Evolutionary conservation across 2,113 vertebrate genomes (phyloP).

Genomic region (Larimichthys crocea): DNA sequence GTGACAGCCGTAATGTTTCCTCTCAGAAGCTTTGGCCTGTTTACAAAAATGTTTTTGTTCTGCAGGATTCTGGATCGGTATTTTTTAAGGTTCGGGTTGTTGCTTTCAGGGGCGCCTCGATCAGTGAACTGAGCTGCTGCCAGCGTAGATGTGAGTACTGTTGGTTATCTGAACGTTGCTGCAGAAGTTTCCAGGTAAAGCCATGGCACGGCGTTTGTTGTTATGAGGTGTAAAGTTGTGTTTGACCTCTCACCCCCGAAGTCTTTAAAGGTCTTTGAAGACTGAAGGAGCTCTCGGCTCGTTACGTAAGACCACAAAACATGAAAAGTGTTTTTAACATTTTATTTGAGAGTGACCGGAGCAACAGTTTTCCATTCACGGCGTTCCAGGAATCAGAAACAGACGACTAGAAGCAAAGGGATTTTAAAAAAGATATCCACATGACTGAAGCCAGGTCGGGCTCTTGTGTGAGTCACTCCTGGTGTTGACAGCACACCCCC

Average conservation of each 20-base stretch:
- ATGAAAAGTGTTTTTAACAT: slow-evolving; percentile 22
- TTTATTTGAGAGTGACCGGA: background rate
- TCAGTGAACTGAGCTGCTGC: no score
- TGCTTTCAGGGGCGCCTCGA: no score
- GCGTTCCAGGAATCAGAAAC: background rate
- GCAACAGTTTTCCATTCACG: background rate
- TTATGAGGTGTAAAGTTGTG: background rate
- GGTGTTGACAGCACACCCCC: background rate
- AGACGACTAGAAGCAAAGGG: background rate
- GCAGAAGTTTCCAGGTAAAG: background rate
- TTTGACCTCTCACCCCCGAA: background rate
- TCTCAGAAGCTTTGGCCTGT: no score
- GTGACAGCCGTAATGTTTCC: no score
- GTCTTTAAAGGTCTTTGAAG: no score
- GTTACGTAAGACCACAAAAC: background rate
- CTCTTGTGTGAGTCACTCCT: background rate
- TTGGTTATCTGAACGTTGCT: no score
- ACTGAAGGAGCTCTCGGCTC: background rate
- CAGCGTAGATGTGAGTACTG: no score
- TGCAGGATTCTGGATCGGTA: no score
- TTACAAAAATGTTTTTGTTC: no score
- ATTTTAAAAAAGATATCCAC: no score
- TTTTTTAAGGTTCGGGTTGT: no score
- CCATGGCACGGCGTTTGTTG: background rate
- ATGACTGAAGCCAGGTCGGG: background rate